Percentiles rank a stretch among this genome's conserved stretches.
Evolutionary conservation across 2,113 vertebrate species (phyloP).

Genomic region (Empidonax traillii): DNA sequence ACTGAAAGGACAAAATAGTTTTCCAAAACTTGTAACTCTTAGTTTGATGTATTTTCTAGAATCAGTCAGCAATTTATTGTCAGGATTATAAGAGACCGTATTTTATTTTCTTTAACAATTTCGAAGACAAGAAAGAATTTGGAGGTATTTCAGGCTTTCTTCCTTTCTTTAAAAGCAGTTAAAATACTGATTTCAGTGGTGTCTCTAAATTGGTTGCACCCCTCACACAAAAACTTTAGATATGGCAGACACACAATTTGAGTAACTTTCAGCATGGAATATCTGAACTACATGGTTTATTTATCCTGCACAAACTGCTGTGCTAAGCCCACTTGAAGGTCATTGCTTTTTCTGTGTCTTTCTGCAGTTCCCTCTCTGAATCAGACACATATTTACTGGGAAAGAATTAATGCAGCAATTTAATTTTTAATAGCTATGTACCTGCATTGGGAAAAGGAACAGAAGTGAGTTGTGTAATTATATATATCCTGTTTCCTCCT

Average conservation of each 20-base stretch:
- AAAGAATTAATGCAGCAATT: not conserved
- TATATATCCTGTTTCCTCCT: not conserved
- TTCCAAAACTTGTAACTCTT: not conserved
- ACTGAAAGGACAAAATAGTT: not conserved
- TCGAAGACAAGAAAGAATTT: not conserved
- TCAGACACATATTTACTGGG: not conserved
- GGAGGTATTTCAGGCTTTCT: not conserved
- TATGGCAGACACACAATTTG: not conserved
- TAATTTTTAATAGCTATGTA: not conserved
- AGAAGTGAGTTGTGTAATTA: not conserved
- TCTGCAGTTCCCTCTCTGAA: not conserved
- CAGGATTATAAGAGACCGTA: not conserved
- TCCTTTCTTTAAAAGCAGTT: not conserved
- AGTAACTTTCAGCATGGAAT: not conserved
- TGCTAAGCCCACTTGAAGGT: not conserved
- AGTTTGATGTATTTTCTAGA: not conserved
- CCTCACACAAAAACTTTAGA: not conserved
- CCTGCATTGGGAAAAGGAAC: not conserved
- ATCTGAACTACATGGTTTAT: not conserved
- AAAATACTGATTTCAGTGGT: not conserved
- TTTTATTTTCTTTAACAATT: not conserved
- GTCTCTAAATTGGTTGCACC: not conserved
- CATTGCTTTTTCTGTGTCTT: not conserved
- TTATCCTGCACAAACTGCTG: not conserved
- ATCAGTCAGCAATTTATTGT: not conserved